These are phyloP conservation scores for Macrotus californicus DNA, from an alignment of 2,113 vertebrate genomes.

Conservation along the genomic window DNA sequence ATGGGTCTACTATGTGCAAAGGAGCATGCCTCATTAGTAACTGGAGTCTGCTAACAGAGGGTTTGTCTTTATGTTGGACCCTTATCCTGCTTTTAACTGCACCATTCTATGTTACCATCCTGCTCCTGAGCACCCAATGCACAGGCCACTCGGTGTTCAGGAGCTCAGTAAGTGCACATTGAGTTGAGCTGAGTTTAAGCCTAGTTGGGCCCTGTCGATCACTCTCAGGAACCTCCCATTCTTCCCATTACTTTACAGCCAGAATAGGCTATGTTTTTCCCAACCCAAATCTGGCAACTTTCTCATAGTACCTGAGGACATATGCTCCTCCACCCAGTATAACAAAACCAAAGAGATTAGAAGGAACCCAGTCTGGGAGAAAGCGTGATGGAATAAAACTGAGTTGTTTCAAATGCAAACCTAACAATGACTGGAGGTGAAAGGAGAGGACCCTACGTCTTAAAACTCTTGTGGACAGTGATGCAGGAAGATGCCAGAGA, in stretches of 20 bases:
- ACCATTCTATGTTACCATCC: not conserved
- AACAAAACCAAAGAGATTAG: not conserved
- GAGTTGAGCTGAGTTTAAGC: not conserved
- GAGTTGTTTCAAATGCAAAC: constrained; percentile 6
- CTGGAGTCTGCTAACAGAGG: not conserved
- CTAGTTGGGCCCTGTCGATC: not conserved
- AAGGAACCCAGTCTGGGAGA: not conserved
- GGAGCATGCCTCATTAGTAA: not conserved
- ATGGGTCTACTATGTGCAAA: not conserved
- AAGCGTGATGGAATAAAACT: not conserved
- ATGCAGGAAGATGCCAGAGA: not conserved
- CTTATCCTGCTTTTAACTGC: not conserved
- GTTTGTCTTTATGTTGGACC: not conserved
- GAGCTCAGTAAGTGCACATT: not conserved
- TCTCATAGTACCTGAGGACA: not conserved
- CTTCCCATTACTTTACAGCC: not conserved
- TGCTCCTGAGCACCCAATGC: not conserved
- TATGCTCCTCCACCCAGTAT: not conserved
- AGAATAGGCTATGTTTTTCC: not conserved
- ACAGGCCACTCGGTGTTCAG: not conserved
- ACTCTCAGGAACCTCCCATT: not conserved
- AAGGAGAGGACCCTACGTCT: not conserved
- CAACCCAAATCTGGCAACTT: not conserved
- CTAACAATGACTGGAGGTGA: not conserved
- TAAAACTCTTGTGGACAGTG: not conserved